Evolutionary conservation across 2,797 vertebrate species (phyloP).

Genomic region (Sebastolobus altivelis): DNA sequence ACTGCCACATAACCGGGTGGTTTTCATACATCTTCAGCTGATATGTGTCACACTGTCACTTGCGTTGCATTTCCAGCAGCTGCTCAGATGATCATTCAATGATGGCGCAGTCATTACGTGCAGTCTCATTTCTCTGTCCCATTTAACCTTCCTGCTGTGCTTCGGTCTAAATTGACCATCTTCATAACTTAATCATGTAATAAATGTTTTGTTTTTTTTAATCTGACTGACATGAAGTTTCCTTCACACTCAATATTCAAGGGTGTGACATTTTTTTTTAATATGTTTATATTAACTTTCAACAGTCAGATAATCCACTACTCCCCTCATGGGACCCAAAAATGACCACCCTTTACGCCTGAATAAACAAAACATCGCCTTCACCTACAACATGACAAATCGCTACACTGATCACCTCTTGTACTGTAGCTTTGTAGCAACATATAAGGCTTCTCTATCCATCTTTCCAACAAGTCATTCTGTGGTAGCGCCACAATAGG

Average conservation of each 20-base stretch:
- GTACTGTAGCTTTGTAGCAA: not conserved
- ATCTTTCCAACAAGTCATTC: not conserved
- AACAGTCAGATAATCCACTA: not conserved
- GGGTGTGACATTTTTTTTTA: not conserved
- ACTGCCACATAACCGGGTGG: conserved; percentile 64
- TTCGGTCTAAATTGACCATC: conserved; percentile 33
- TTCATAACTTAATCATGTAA: not conserved
- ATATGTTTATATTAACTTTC: not conserved
- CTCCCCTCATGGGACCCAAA: not conserved
- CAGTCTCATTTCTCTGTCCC: conserved; percentile 53
- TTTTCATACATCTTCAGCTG: conserved; percentile 72
- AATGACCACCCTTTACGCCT: not conserved
- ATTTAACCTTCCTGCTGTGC: conserved; percentile 62
- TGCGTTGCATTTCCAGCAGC: conserved; percentile 63
- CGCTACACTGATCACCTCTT: not conserved
- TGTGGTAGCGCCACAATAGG: not conserved
- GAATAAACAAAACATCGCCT: not conserved
- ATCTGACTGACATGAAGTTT: not conserved
- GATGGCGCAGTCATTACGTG: conserved; percentile 54
- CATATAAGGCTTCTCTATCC: not conserved
- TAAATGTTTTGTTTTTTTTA: not conserved
- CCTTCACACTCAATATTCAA: not conserved
- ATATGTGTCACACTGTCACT: conserved; percentile 64
- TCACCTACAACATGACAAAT: not conserved
- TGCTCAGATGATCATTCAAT: conserved; percentile 59